Conservation (phyloP, 2,888 invertebrate genomes). For the Patella ulyssiponensis region DNA sequence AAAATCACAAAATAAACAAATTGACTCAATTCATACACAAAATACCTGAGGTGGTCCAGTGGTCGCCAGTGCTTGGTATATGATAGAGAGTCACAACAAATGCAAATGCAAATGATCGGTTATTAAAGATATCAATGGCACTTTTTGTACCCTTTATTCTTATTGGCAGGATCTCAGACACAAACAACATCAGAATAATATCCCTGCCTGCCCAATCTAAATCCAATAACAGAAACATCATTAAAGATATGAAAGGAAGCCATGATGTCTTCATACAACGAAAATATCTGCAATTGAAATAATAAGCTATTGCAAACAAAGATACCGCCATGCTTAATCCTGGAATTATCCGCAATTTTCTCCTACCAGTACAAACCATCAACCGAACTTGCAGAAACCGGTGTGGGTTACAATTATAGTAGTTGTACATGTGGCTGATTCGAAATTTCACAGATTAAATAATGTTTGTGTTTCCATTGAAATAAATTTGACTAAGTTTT, state of each 20-base stretch:
- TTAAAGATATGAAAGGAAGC: slow-evolving; percentile 64
- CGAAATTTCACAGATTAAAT: too few species aligned
- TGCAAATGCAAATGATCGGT: slow-evolving; percentile 74
- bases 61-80: slow-evolving; percentile 53
- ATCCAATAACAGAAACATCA: slow-evolving; percentile 69
- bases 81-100: too few species aligned
- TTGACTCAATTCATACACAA: slow-evolving; percentile 82
- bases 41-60: slow-evolving; percentile 77
- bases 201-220: slow-evolving; percentile 73
- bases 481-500: too few species aligned
- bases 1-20: slow-evolving; percentile 85
- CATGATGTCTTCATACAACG: slow-evolving; percentile 28
- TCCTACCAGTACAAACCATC: slow-evolving; percentile 91
- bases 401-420: too few species aligned
- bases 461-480: too few species aligned
- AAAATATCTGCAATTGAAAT: slow-evolving; percentile 47
- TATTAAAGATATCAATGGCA: slow-evolving; percentile 89
- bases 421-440: too few species aligned
- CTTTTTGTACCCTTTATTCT: slow-evolving; percentile 91
- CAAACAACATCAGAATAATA: slow-evolving; percentile 72
- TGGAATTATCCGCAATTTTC: slow-evolving; percentile 88
- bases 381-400: slow-evolving; percentile 75
- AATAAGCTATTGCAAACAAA: slow-evolving; percentile 63
- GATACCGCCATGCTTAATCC: slow-evolving; percentile 74
- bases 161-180: slow-evolving; percentile 78